Conservation (phyloP, 2,797 vertebrate species). For the Threskiornis aethiopicus region DNA sequence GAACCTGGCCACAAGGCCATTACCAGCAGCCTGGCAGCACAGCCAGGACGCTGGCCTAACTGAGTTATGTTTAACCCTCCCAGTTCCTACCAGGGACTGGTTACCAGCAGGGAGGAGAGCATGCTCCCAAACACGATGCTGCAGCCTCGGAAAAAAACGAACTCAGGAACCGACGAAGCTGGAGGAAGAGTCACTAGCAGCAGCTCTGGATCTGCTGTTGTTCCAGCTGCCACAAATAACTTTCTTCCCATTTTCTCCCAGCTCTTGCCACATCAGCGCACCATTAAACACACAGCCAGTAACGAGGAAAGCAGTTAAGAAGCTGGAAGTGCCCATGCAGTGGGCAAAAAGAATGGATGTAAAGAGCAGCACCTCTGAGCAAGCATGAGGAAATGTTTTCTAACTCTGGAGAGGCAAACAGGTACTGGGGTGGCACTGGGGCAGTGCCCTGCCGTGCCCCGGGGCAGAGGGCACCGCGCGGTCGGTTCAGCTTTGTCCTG, state of each 20-base stretch:
- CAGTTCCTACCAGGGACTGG: neutral
- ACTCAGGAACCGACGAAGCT: accelerated
- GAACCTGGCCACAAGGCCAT: neutral
- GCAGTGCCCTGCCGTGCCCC: neutral
- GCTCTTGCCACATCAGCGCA: neutral
- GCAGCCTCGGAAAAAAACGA: neutral
- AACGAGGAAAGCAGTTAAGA: neutral
- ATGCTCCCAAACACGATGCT: accelerated
- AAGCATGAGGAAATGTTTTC: neutral
- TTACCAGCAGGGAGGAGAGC: neutral
- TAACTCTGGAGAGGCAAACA: neutral
- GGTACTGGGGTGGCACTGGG: neutral
- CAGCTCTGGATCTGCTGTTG: neutral
- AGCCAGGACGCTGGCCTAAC: neutral
- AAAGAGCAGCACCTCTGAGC: neutral
- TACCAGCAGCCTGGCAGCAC: neutral
- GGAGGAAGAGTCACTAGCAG: neutral
- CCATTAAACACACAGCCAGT: neutral
- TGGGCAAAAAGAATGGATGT: neutral
- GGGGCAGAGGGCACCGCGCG: accelerated
- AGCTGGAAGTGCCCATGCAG: neutral
- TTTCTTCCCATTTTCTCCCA: neutral
- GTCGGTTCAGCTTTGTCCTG: neutral
- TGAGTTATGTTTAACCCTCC: neutral
- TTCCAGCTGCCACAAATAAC: neutral